These are phyloP conservation scores for Volucella zonaria DNA, from an alignment of 2,888 invertebrate species.

Conservation along the genomic window DNA sequence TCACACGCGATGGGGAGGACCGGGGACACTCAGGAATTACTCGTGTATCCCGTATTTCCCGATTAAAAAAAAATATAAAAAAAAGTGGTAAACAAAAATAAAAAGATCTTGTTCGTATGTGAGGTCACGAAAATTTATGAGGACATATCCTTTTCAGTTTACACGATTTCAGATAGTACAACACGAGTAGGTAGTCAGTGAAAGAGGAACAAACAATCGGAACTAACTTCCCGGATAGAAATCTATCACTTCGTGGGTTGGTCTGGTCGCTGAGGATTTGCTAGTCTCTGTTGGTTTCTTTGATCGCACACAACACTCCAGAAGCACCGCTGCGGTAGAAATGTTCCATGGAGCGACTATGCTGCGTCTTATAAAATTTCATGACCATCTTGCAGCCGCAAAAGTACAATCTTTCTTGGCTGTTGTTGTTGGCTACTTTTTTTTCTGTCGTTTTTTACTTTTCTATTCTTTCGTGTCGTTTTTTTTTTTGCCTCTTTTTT, in stretches of 20 bases:
- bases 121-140: neutral
- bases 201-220: conserved; percentile 19
- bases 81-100: neutral
- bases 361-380: conserved; percentile 83
- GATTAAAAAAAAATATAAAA: conserved; percentile 9
- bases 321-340: conserved; percentile 82
- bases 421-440: conserved; percentile 28
- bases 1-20: conserved; percentile 1
- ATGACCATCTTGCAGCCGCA: conserved; percentile 74
- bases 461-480: conserved; percentile 37
- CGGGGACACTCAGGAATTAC: neutral
- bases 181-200: conserved; percentile 13
- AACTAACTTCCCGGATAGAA: conserved; percentile 43
- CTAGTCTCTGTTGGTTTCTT: conserved; percentile 42
- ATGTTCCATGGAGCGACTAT: conserved; percentile 81
- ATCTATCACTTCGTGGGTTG: conserved; percentile 48
- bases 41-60: conserved; percentile 32
- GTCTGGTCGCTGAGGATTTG: conserved; percentile 30
- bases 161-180: conserved; percentile 14
- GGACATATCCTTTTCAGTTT: neutral
- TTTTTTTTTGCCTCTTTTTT: conserved; percentile 24
- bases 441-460: conserved; percentile 60
- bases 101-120: neutral
- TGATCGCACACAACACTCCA: conserved; percentile 78
- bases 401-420: conserved; percentile 73